A percentile compares a stretch with the other conserved stretches of the same genome.
Evolutionary conservation across 2,888 invertebrate species (phyloP).

Genomic region (Sarcophaga variegata): DNA sequence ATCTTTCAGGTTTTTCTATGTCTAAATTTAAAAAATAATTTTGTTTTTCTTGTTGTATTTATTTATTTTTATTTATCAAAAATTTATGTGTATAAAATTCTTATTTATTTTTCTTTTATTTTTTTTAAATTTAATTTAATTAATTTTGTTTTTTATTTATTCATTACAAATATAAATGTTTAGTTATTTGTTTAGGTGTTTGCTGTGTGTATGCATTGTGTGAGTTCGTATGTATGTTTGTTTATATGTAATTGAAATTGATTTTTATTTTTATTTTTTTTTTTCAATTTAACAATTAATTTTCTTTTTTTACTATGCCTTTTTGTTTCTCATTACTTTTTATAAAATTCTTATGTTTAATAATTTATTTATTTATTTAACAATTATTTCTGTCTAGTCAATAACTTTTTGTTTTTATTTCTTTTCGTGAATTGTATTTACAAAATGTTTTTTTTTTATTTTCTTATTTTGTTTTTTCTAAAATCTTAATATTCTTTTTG

Average conservation of each 20-base stretch:
- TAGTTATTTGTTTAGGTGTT: not conserved
- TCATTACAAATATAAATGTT: constrained; percentile 35
- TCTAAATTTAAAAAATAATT: too few species aligned
- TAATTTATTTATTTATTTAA: constrained; percentile 60
- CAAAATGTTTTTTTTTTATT: constrained; percentile 23
- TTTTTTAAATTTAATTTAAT: not conserved
- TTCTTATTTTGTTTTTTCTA: not conserved
- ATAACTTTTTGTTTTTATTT: constrained; percentile 46
- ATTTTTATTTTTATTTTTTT: constrained; percentile 35
- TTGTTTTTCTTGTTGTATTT: constrained; percentile 7
- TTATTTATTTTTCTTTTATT: constrained; percentile 39
- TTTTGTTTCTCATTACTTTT: constrained; percentile 38
- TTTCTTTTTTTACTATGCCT: constrained; percentile 37
- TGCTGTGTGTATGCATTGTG: constrained; percentile 24
- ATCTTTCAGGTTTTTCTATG: not conserved
- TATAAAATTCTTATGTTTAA: constrained; percentile 61
- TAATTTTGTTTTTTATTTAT: not conserved
- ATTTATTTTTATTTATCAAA: constrained; percentile 54
- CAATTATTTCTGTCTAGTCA: constrained; percentile 48
- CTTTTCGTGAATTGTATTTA: constrained; percentile 53
- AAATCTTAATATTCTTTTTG: not conserved
- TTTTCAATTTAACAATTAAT: constrained; percentile 44
- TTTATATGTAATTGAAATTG: not conserved
- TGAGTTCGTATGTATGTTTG: too few species aligned
- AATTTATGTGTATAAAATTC: constrained; percentile 66